Evolutionary conservation across 2,888 invertebrate genomes (phyloP).

Genomic region (Metallyticus violacea): DNA sequence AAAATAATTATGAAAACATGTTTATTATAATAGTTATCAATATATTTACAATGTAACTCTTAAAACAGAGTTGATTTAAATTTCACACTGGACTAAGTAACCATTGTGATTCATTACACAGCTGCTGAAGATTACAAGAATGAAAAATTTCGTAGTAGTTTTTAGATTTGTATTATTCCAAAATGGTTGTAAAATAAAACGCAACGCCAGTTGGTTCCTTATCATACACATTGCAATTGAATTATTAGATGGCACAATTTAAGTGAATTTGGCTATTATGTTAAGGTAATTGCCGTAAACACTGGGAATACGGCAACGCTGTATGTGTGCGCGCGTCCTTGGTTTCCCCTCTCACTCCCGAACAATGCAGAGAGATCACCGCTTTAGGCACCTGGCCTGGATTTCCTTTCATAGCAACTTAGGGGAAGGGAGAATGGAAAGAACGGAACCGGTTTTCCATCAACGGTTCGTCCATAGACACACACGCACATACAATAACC

Average conservation of each 20-base stretch:
- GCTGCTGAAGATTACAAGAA: background rate
- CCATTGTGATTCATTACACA: background rate
- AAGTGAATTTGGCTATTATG: background rate
- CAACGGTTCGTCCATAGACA: background rate
- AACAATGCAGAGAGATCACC: background rate
- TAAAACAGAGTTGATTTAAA: conserved; percentile 20
- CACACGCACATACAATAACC: background rate
- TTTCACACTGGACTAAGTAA: background rate
- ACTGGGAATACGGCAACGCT: background rate
- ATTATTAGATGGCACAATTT: background rate
- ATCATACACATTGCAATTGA: too few relatives aligned
- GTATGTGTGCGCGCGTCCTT: background rate
- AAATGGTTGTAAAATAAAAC: background rate
- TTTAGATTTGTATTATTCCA: background rate
- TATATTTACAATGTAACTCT: conserved; percentile 2
- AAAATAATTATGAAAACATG: background rate
- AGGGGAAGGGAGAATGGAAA: background rate
- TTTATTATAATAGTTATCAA: background rate
- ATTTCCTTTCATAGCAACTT: background rate
- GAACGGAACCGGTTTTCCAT: background rate
- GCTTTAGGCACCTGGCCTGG: conserved; percentile 6
- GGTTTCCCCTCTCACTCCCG: background rate
- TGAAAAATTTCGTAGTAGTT: background rate
- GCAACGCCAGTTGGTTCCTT: background rate
- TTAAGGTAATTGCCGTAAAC: background rate